Conservation (phyloP, 2,888 invertebrate species). For the Chymomyza fuscimana region DNA sequence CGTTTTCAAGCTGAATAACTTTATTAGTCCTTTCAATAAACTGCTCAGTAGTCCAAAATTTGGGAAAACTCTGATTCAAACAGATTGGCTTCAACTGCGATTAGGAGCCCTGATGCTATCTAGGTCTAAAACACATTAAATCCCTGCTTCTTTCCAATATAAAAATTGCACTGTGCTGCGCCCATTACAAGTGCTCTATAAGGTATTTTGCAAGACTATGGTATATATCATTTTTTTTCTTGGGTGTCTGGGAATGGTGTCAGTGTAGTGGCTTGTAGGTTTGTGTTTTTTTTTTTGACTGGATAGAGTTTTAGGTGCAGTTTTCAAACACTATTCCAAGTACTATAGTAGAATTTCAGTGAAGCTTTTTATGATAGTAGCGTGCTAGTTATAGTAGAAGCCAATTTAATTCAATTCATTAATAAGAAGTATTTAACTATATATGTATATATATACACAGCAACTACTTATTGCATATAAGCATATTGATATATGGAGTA, state of each 20-base stretch:
- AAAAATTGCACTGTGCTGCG: neutral
- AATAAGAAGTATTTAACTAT: slow-evolving; percentile 36
- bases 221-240: neutral
- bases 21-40: no score
- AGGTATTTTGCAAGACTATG: slow-evolving; percentile 7
- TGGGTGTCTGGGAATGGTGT: slow-evolving; percentile 9
- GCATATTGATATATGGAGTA: neutral
- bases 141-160: neutral
- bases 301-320: slow-evolving; percentile 26
- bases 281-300: neutral
- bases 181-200: slow-evolving; percentile 6
- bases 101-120: no score
- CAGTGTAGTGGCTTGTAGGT: slow-evolving; percentile 5
- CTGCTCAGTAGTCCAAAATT: no score
- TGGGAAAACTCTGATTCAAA: no score
- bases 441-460: slow-evolving; percentile 6
- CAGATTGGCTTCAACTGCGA: no score
- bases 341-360: neutral
- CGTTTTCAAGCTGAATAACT: no score
- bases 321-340: slow-evolving; percentile 12
- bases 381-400: slow-evolving; percentile 34
- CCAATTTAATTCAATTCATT: slow-evolving; percentile 49
- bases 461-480: neutral
- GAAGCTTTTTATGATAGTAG: slow-evolving; percentile 21
- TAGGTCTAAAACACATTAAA: no score